Conservation (phyloP, 2,797 vertebrate genomes). For the Knipowitschia caucasica region DNA sequence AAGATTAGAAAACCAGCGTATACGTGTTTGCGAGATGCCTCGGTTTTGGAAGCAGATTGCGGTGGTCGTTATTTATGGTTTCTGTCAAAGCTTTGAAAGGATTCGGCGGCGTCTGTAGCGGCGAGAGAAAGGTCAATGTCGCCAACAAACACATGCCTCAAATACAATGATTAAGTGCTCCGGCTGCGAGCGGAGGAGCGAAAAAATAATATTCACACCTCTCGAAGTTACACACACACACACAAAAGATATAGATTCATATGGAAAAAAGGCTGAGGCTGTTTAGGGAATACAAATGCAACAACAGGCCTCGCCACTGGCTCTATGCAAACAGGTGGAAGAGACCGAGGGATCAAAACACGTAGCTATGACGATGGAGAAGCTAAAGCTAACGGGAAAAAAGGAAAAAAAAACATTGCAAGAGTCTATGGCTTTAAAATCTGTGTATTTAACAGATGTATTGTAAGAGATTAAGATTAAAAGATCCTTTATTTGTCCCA, state of each 20-base stretch:
- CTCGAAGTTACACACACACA: neutral
- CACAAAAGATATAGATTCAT: neutral
- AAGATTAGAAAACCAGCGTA: neutral
- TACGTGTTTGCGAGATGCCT: too few species aligned
- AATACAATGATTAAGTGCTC: slow-evolving; percentile 2
- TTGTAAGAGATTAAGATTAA: too few species aligned
- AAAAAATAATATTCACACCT: neutral
- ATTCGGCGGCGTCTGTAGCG: neutral
- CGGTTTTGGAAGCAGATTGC: neutral
- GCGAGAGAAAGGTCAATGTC: slow-evolving; percentile 9
- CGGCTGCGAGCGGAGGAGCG: neutral
- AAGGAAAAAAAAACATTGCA: too few species aligned
- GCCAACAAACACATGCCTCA: neutral
- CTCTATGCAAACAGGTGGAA: neutral
- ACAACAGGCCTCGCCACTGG: neutral
- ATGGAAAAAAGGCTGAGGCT: neutral
- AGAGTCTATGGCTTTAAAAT: too few species aligned
- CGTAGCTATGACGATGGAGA: too few species aligned
- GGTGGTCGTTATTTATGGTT: neutral
- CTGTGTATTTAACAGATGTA: too few species aligned
- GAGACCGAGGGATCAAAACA: neutral
- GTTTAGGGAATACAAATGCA: neutral
- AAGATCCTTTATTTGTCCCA: too few species aligned
- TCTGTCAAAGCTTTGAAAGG: neutral
- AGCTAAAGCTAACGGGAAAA: too few species aligned